These are phyloP conservation scores for Phyllostomus discolor DNA, from an alignment of 2,113 vertebrate species.

Conservation along the genomic window DNA sequence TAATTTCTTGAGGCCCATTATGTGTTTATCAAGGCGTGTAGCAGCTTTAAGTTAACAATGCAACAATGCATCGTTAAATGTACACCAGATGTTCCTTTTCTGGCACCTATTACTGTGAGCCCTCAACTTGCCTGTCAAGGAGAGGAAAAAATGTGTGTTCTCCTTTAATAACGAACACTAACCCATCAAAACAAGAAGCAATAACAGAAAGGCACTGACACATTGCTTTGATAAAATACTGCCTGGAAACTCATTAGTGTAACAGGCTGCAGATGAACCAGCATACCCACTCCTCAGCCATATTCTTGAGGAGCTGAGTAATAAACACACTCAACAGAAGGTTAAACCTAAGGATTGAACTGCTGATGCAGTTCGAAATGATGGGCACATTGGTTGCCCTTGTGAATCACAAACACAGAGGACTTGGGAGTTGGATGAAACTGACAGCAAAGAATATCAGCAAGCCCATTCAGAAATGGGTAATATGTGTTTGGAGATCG, in stretches of 20 bases:
- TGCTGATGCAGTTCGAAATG: slow-evolving; percentile 15
- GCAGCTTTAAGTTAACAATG: slow-evolving; percentile 79
- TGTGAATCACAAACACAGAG: slow-evolving; percentile 43
- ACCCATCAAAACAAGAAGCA: slow-evolving; percentile 73
- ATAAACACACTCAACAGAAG: slow-evolving; percentile 45
- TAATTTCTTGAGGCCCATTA: slow-evolving; percentile 76
- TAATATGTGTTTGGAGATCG: slow-evolving; percentile 32
- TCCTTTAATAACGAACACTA: slow-evolving; percentile 75
- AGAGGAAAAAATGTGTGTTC: slow-evolving; percentile 42
- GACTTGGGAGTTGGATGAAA: slow-evolving; percentile 13
- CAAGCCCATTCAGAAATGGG: slow-evolving; percentile 43
- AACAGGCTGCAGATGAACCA: background rate
- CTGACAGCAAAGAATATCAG: background rate
- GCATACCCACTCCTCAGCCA: background rate
- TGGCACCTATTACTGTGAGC: slow-evolving; percentile 55
- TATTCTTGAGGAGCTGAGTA: background rate
- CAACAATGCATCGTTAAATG: slow-evolving; percentile 71
- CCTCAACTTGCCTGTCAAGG: slow-evolving; percentile 63
- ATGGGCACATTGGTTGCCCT: background rate
- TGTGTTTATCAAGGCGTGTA: slow-evolving; percentile 74
- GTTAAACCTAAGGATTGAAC: slow-evolving; percentile 51
- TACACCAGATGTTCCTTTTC: slow-evolving; percentile 76
- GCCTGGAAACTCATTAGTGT: slow-evolving; percentile 72
- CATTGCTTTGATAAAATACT: slow-evolving; percentile 75
- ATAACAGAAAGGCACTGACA: slow-evolving; percentile 74